Base-by-base conservation (phyloP, 2,888 invertebrate genomes). In the Cryptus viduatorius region DNA sequence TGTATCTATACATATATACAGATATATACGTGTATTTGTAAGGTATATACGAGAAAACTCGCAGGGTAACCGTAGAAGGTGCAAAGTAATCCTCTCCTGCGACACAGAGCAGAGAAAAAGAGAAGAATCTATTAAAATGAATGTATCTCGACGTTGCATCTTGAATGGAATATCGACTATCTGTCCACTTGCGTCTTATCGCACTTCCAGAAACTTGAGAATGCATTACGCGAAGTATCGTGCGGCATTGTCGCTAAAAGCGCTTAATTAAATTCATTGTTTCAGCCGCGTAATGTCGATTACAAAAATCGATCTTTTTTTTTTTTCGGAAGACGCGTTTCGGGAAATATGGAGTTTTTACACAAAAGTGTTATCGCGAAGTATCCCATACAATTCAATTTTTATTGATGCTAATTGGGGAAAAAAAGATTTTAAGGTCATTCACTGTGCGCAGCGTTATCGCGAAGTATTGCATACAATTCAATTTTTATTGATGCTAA, bases 91-190 rank as follows among this genome's bases (percentile, higher is more conserved):
- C 65, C 50, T 72, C 29, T 7, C 8, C n/a, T n/a, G 46, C 48
- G 53, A 56, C 12, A 37, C 42, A 7, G 4, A 68, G 50, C 44
- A 19, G 14, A 48, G 68, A 53, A 46, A 46, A 16, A 16, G 12
- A 16, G 59, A 69, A 14, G 48, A 46, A 69, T 76, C 50, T 16
- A 78, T 78, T 73, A 7, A 50, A 69, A 81, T 75, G 37, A 69
- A 44, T 61, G 75, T 42, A 81, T 48, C 75, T 50, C 37, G 8
- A 29, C 67, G 68, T 48, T 69, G 75, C 59, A 61, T 75, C 73
- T 61, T 24, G 48, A 29, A 69, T 75, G 16, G 72, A 65, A 53
- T 72, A 79, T 79, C 65, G 79, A 79, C 71, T 24, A 19, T 44
- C 71, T 44, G 79, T 72, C 71, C 24, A n/a, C 8, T 3, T 8